phyloP scores from a whole-genome alignment of 1,140 invertebrate genomes.

The Lutraria rhynchaena region DNA sequence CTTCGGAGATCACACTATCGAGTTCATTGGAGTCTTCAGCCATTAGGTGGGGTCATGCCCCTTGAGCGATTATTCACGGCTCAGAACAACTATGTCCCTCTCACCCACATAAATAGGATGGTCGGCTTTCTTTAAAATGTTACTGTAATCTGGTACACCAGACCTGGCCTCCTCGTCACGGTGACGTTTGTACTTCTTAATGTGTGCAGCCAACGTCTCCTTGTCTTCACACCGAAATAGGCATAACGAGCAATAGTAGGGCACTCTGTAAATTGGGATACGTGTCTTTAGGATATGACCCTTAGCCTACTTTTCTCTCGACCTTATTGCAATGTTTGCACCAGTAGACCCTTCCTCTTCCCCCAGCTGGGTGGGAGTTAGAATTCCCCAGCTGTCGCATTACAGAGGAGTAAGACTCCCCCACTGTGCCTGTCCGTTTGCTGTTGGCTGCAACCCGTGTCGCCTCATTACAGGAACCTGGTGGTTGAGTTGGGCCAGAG shows the following conservation, averaged over 20 bases:
- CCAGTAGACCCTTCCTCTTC: not conserved
- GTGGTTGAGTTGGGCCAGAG: too few relatives aligned
- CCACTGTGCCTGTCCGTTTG: too few relatives aligned
- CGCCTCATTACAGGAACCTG: too few relatives aligned
- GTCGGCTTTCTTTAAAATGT: not conserved
- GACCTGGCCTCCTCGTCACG: not conserved
- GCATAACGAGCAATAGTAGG: conserved; percentile 20
- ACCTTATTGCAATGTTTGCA: conserved; percentile 1
- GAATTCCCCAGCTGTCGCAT: too few relatives aligned
- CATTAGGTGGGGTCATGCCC: not conserved
- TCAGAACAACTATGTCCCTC: not conserved
- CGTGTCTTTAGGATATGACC: conserved; percentile 20
- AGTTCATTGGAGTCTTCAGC: not conserved
- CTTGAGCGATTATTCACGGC: not conserved
- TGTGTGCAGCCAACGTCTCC: not conserved
- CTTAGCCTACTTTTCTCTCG: not conserved
- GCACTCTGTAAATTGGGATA: not conserved
- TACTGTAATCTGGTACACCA: too few relatives aligned
- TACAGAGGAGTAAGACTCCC: too few relatives aligned
- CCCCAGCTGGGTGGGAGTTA: too few relatives aligned
- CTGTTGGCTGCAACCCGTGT: too few relatives aligned
- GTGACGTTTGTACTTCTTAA: too few relatives aligned
- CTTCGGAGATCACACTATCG: not conserved
- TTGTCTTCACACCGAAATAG: conserved; percentile 1
- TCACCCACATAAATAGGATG: conserved; percentile 17